These are phyloP conservation scores for Erpornis zantholeuca DNA, from an alignment of 2,113 vertebrate species.

Conservation along the genomic window DNA sequence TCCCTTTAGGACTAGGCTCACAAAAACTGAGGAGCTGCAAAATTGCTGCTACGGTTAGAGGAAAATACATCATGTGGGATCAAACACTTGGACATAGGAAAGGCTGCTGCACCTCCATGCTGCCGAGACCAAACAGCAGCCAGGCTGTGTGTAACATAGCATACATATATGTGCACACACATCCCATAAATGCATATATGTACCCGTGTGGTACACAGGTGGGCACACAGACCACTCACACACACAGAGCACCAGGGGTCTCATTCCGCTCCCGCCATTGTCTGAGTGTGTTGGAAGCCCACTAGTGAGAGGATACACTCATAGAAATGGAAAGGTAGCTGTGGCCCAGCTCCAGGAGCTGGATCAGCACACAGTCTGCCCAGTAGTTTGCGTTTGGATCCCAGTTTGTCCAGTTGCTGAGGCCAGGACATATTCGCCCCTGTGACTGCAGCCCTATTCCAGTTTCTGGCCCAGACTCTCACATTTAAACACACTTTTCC, in stretches of 20 bases:
- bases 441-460: background rate
- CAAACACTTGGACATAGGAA: background rate
- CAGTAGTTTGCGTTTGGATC: background rate
- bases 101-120: background rate
- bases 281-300: background rate
- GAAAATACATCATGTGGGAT: background rate
- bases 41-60: background rate
- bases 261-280: background rate
- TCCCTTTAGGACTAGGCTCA: background rate
- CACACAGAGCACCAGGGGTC: background rate
- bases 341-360: background rate
- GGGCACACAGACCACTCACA: background rate
- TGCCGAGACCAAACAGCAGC: background rate
- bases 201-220: background rate
- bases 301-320: background rate
- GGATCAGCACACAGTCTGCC: background rate
- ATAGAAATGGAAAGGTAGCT: accelerated
- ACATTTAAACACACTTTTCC: background rate
- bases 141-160: background rate
- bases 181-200: background rate
- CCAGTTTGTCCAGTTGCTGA: background rate
- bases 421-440: background rate
- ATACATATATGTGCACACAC: accelerated
- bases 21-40: background rate
- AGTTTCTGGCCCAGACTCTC: background rate